phyloP scores from a whole-genome alignment of 1,140 invertebrate species.

The Macrobrachium nipponense region DNA sequence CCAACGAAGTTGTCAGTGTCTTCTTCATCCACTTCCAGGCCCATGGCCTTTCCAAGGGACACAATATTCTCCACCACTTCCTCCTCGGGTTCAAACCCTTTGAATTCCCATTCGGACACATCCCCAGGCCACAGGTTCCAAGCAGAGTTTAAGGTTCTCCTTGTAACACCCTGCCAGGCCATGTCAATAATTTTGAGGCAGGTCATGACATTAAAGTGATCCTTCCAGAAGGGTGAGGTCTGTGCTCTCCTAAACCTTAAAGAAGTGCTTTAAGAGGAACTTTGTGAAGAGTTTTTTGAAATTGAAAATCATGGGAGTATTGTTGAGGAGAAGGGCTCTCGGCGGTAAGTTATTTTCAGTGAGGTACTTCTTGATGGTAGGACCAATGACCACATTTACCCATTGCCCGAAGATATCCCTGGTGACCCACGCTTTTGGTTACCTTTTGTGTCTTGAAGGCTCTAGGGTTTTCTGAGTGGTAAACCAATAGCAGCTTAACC shows the following conservation, averaged over 20 bases:
- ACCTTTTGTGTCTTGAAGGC: no score
- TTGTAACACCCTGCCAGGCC: constrained; percentile 61
- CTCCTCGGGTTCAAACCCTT: constrained; percentile 59
- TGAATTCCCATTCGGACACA: constrained; percentile 59
- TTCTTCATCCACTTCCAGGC: constrained; percentile 65
- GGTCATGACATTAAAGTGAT: constrained; percentile 51
- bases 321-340: no score
- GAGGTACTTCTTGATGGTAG: no score
- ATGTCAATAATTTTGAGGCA: constrained; percentile 66
- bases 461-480: background rate
- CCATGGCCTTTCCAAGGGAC: constrained; percentile 65
- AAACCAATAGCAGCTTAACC: constrained; percentile 27
- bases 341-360: no score
- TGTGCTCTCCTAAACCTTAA: background rate
- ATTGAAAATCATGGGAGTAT: background rate
- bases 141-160: constrained; percentile 64
- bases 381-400: no score
- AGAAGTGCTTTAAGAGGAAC: no score
- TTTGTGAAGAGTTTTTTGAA: background rate
- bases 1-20: background rate
- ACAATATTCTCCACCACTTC: constrained; percentile 66
- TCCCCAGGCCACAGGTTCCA: constrained; percentile 65
- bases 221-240: constrained; percentile 59
- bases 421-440: background rate
- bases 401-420: no score